Percentiles rank a stretch among this genome's conserved stretches.
Conservation (phyloP, 2,797 vertebrate species). For the Diplodus sargus region DNA sequence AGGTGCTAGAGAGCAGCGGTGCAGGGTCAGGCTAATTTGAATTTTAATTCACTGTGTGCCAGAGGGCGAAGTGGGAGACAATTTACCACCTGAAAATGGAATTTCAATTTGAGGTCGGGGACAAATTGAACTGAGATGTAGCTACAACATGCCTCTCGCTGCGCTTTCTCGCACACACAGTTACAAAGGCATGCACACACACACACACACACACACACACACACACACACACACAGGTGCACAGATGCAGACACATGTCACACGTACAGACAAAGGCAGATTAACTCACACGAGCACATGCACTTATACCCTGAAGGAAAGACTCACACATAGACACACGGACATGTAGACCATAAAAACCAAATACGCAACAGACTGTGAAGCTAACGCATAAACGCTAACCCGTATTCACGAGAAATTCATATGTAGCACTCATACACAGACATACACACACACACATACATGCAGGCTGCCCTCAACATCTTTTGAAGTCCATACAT, state of each 20-base stretch:
- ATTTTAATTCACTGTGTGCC: constrained; percentile 86
- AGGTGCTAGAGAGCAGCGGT: constrained; percentile 76
- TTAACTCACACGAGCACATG: constrained; percentile 27
- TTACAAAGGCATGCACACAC: not conserved
- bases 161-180: constrained; percentile 32
- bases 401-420: not conserved
- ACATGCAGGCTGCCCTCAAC: not conserved
- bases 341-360: constrained; percentile 2
- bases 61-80: constrained; percentile 86
- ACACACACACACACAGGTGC: constrained; percentile 21
- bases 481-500: constrained; percentile 17
- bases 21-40: constrained; percentile 86
- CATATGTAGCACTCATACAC: not conserved
- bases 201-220: not conserved
- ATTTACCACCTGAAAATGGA: constrained; percentile 86
- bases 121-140: constrained; percentile 86
- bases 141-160: constrained; percentile 80
- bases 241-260: not conserved
- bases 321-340: not conserved
- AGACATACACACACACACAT: not conserved
- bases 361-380: constrained; percentile 18
- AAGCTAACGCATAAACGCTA: not conserved
- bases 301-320: constrained; percentile 19
- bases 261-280: constrained; percentile 47
- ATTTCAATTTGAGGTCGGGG: constrained; percentile 86